Percentiles rank a stretch among this genome's conserved stretches.
phyloP scores from a whole-genome alignment of 2,888 invertebrate genomes.

The Mesochorus sp. region DNA sequence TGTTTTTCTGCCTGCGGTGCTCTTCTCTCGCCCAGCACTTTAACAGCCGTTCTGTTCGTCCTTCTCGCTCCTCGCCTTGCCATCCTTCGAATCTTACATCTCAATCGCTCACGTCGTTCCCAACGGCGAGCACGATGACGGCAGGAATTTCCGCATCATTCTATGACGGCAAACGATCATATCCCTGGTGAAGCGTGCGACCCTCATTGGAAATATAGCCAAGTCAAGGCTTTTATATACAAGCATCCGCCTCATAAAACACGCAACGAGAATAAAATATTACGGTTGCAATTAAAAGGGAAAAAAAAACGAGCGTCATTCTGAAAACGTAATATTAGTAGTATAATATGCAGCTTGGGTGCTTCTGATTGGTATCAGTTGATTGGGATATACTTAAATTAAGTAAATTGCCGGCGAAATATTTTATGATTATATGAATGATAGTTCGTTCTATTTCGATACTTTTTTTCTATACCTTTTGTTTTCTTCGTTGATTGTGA shows the following conservation, averaged over 20 bases:
- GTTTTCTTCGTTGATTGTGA: too few relatives aligned
- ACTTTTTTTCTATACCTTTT: too few relatives aligned
- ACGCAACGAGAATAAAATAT: conserved; percentile 27
- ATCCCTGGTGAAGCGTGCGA: neutral
- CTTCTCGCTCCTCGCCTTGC: neutral
- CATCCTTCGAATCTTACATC: conserved; percentile 1
- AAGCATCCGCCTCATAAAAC: conserved; percentile 22
- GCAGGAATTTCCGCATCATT: conserved; percentile 11
- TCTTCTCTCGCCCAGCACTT: neutral
- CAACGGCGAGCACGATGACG: neutral
- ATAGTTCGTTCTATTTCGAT: too few relatives aligned
- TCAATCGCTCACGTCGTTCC: conserved; percentile 11
- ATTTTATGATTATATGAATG: too few relatives aligned
- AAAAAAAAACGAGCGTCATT: too few relatives aligned
- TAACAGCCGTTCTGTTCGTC: neutral
- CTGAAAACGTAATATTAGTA: too few relatives aligned
- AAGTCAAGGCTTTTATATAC: conserved; percentile 34
- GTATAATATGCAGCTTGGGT: too few relatives aligned
- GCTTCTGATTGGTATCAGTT: too few relatives aligned
- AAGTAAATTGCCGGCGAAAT: too few relatives aligned
- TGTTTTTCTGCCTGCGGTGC: neutral
- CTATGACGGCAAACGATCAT: conserved; percentile 15
- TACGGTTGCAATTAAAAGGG: conserved; percentile 21
- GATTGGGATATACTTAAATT: too few relatives aligned
- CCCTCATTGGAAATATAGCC: conserved; percentile 6